A percentile compares a stretch with the other conserved stretches of the same genome.
phyloP scores from a whole-genome alignment of 1,140 invertebrate species.

The Brachionus rotundiformis region DNA sequence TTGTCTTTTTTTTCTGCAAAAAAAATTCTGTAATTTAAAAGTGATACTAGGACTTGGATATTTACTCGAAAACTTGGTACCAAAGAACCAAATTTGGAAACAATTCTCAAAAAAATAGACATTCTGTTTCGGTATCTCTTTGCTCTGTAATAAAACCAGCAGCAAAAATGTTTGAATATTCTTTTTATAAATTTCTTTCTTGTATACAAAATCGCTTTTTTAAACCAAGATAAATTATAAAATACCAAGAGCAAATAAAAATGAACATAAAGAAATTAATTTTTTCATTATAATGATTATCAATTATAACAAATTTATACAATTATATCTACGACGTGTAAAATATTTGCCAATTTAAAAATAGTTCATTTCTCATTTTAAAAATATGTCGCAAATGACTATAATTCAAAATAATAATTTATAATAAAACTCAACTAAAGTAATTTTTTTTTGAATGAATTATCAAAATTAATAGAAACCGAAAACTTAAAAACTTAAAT shows the following conservation, averaged over 20 bases:
- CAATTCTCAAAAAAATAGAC: neutral
- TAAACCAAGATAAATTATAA: neutral
- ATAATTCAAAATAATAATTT: neutral
- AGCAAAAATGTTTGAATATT: neutral
- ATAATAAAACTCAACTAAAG: no score
- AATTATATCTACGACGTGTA: neutral
- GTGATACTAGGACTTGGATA: neutral
- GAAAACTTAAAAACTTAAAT: no score
- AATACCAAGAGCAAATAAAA: neutral
- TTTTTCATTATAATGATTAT: neutral
- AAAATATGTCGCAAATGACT: neutral
- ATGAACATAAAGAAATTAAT: neutral
- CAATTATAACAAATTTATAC: neutral
- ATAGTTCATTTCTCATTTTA: no score
- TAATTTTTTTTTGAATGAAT: no score
- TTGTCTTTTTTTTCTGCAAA: constrained; percentile 77
- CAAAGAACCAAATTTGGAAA: neutral
- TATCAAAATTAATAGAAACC: no score
- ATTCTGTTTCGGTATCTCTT: neutral
- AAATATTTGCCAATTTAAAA: no score
- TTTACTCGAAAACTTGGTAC: constrained; percentile 22
- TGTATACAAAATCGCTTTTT: neutral
- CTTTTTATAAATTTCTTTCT: neutral
- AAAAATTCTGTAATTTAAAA: constrained; percentile 54
- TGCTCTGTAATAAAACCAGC: neutral